Evolutionary conservation across 2,113 vertebrate species (phyloP).

Genomic region (Ptychochromis oligacanthus): DNA sequence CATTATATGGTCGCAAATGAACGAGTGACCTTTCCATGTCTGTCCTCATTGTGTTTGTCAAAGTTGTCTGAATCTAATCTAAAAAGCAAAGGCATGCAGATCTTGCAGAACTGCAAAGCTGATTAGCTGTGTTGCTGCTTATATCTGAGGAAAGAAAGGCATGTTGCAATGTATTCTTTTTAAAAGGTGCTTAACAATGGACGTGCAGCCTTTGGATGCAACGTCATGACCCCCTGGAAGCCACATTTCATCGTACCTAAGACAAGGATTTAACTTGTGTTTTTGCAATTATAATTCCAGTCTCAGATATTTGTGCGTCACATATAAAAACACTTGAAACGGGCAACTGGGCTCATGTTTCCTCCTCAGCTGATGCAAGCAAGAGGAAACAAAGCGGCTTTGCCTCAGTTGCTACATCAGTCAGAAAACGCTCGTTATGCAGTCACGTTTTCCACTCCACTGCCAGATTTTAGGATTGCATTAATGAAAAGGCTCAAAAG

Average conservation of each 20-base stretch:
- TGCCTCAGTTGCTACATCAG: neutral
- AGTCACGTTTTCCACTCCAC: conserved; percentile 34
- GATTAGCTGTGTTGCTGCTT: conserved; percentile 49
- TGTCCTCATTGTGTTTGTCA: conserved; percentile 8
- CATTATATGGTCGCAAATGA: conserved; percentile 22
- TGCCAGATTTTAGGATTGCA: conserved; percentile 43
- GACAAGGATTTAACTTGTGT: neutral
- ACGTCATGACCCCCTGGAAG: neutral
- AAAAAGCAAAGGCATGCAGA: neutral
- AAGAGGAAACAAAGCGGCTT: conserved; percentile 34
- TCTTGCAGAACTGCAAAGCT: conserved; percentile 46
- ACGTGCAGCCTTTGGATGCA: neutral
- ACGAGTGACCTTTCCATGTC: conserved; percentile 3
- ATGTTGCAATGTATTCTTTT: conserved; percentile 11
- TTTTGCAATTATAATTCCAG: neutral
- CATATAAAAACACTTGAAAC: neutral
- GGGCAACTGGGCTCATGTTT: neutral
- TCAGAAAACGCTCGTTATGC: neutral
- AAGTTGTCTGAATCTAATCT: conserved; percentile 16
- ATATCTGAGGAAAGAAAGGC: conserved; percentile 15
- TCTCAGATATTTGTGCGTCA: neutral
- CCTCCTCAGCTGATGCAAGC: conserved; percentile 16
- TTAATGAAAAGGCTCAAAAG: conserved; percentile 35
- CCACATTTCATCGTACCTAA: neutral
- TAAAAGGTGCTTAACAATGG: neutral